A percentile compares a stretch with the other conserved stretches of the same genome.
Conservation (phyloP, 2,797 vertebrate species). For the Chaenodraco wilsoni region DNA sequence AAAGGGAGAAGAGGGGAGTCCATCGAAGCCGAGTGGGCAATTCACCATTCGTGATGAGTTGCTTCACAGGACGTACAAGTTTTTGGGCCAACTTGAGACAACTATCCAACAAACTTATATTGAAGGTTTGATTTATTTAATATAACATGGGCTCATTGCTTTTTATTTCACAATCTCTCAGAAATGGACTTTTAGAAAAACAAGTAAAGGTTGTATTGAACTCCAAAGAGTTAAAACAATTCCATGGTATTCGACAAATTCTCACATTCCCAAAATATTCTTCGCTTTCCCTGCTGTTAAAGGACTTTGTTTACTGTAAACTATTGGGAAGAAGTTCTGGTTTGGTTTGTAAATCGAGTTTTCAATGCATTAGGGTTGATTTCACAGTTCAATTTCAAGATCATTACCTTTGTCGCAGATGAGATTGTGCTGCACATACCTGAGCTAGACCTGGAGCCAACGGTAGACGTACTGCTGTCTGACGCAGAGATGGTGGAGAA, state of each 20-base stretch:
- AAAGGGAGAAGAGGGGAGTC: background rate
- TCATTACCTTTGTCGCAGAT: slow-evolving; percentile 69
- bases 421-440: slow-evolving; percentile 88
- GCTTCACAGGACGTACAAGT: slow-evolving; percentile 85
- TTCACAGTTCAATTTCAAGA: slow-evolving; percentile 8
- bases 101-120: slow-evolving; percentile 84
- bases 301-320: background rate
- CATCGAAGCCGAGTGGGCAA: slow-evolving; percentile 53
- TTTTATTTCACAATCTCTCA: background rate
- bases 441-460: slow-evolving; percentile 81
- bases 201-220: background rate
- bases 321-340: background rate
- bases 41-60: slow-evolving; percentile 80
- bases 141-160: background rate
- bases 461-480: slow-evolving; percentile 74
- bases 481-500: slow-evolving; percentile 77
- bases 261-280: background rate
- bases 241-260: background rate
- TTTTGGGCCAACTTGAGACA: slow-evolving; percentile 76
- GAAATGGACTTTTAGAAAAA: background rate
- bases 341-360: background rate
- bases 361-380: background rate
- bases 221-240: background rate
- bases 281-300: background rate
- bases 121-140: slow-evolving; percentile 73